These are phyloP conservation scores for Mallotus villosus DNA, from an alignment of 2,797 vertebrate species.

Conservation along the genomic window DNA sequence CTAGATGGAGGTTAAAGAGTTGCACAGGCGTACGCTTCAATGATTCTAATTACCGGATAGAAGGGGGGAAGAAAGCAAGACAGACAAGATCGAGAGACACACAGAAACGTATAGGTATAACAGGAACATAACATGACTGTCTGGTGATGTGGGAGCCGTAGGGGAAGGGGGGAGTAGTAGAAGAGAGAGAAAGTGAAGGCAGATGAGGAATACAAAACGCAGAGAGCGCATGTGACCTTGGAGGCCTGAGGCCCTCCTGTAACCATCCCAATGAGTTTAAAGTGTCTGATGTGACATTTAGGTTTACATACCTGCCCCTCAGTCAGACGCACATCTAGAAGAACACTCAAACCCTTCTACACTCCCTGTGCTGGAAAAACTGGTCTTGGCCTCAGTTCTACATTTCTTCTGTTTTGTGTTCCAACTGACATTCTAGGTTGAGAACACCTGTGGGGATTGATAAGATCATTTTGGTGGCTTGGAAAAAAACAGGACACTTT, in stretches of 20 bases:
- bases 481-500: neutral
- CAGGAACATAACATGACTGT: too few species aligned
- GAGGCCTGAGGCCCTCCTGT: neutral
- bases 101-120: too few species aligned
- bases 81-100: neutral
- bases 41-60: slow-evolving; percentile 1
- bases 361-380: slow-evolving; percentile 20
- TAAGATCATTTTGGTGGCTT: neutral
- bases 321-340: slow-evolving; percentile 19
- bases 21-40: slow-evolving; percentile 7
- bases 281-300: slow-evolving; percentile 29
- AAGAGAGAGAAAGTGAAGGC: neutral
- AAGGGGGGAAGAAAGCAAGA: neutral
- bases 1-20: slow-evolving; percentile 18
- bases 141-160: too few species aligned
- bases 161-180: neutral
- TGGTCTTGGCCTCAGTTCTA: slow-evolving; percentile 1
- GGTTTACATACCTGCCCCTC: slow-evolving; percentile 10
- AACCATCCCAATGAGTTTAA: slow-evolving; percentile 24
- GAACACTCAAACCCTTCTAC: slow-evolving; percentile 4
- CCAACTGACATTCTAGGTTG: neutral
- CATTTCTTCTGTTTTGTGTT: neutral
- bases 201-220: neutral
- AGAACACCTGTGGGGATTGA: neutral
- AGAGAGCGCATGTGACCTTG: slow-evolving; percentile 19